These are phyloP conservation scores for Centruroides vittatus DNA, from an alignment of 1,140 invertebrate genomes.

Conservation along the genomic window DNA sequence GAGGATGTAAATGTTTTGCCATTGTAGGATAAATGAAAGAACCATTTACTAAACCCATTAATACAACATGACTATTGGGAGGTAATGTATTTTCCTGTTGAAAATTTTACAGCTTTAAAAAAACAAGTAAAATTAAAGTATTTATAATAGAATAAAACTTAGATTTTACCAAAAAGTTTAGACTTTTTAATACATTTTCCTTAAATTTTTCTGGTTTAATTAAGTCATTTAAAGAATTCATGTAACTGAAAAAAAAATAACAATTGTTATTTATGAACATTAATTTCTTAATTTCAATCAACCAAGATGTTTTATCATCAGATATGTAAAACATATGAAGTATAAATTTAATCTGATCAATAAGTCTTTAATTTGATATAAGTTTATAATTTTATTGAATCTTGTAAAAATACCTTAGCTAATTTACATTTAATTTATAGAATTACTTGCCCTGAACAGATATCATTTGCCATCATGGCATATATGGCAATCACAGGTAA, in stretches of 20 bases:
- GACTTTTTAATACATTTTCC: conserved; percentile 25
- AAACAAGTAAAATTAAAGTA: too few relatives aligned
- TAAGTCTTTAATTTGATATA: too few relatives aligned
- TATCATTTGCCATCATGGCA: conserved; percentile 37
- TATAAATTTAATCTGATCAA: too few relatives aligned
- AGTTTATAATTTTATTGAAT: too few relatives aligned
- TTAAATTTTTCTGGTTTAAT: conserved; percentile 30
- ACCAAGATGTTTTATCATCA: too few relatives aligned
- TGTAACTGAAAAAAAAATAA: conserved; percentile 15
- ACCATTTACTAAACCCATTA: conserved; percentile 34
- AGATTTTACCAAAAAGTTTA: conserved; percentile 18
- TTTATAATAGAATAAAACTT: too few relatives aligned
- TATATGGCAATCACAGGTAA: conserved; percentile 32
- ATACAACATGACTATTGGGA: conserved; percentile 31
- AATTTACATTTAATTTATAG: too few relatives aligned
- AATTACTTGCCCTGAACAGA: conserved; percentile 22
- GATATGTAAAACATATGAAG: too few relatives aligned
- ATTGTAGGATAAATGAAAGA: conserved; percentile 32
- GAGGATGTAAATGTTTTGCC: conserved; percentile 31
- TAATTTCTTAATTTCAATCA: too few relatives aligned
- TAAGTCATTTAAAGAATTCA: conserved; percentile 31
- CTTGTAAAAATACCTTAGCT: too few relatives aligned
- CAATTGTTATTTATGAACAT: too few relatives aligned
- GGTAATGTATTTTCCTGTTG: conserved; percentile 30
- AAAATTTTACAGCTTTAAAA: neutral